Evolutionary conservation across 2,888 invertebrate species (phyloP).

Genomic region (Hedya salicella): DNA sequence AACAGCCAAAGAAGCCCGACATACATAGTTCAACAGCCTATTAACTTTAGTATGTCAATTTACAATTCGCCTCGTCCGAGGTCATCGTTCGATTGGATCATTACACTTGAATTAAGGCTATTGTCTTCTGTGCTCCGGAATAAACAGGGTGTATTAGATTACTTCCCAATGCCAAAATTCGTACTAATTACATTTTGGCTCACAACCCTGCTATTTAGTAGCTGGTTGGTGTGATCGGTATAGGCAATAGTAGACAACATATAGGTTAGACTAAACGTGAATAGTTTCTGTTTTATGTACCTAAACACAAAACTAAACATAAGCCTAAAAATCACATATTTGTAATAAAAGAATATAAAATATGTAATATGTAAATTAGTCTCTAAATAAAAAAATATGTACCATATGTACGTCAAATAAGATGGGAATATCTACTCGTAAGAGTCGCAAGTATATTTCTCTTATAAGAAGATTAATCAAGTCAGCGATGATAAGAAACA

Average conservation of each 20-base stretch:
- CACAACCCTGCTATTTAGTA: conserved; percentile 8
- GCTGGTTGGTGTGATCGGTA: neutral
- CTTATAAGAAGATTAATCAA: too few relatives aligned
- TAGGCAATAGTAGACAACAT: neutral
- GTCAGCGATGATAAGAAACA: too few relatives aligned
- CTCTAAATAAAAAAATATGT: too few relatives aligned
- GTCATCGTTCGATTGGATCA: conserved; percentile 23
- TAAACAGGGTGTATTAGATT: conserved; percentile 28
- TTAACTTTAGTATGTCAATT: conserved; percentile 24
- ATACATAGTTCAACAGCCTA: conserved; percentile 18
- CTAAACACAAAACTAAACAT: too few relatives aligned
- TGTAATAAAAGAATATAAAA: too few relatives aligned
- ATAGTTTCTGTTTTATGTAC: neutral
- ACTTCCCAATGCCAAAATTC: conserved; percentile 4
- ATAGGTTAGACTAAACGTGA: neutral
- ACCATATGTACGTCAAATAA: neutral
- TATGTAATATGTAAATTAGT: too few relatives aligned
- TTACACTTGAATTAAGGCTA: conserved; percentile 34
- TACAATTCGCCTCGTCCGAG: conserved; percentile 12
- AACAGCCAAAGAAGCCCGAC: neutral
- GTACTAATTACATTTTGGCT: conserved; percentile 38
- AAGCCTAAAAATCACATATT: too few relatives aligned
- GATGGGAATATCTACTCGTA: too few relatives aligned
- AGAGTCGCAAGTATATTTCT: too few relatives aligned
- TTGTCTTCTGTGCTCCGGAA: conserved; percentile 28